phyloP scores from a whole-genome alignment of 2,888 invertebrate genomes.

The Chromoteleia sp. region DNA sequence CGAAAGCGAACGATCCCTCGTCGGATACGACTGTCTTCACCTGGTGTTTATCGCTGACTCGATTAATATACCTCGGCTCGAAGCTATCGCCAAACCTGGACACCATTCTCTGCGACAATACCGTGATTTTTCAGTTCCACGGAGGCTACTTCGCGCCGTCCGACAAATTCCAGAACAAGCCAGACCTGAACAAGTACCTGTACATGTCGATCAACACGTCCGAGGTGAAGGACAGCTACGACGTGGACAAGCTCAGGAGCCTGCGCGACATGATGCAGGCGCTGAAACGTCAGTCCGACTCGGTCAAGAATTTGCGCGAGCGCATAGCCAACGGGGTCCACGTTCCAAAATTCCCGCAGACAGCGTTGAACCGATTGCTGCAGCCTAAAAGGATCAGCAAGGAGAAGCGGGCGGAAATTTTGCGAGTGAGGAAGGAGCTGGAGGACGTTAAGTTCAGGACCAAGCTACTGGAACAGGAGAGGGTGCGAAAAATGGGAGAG shows the following conservation, averaged over 20 bases:
- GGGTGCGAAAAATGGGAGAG: constrained; percentile 88
- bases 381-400: constrained; percentile 87
- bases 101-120: constrained; percentile 88
- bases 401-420: constrained; percentile 88
- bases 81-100: constrained; percentile 89
- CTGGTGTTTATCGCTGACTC: constrained; percentile 94
- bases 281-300: constrained; percentile 89
- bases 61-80: constrained; percentile 91
- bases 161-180: constrained; percentile 83
- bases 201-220: constrained; percentile 76
- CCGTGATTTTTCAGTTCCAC: constrained; percentile 94
- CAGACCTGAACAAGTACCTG: constrained; percentile 81
- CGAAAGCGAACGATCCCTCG: constrained; percentile 76
- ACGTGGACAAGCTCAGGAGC: constrained; percentile 89
- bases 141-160: constrained; percentile 92
- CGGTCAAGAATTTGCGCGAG: constrained; percentile 85
- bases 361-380: constrained; percentile 79
- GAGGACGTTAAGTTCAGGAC: constrained; percentile 90
- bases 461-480: constrained; percentile 89
- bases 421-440: constrained; percentile 88
- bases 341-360: constrained; percentile 80
- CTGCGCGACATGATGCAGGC: constrained; percentile 86
- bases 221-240: constrained; percentile 91
- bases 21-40: constrained; percentile 89
- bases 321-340: constrained; percentile 83